phyloP scores from a whole-genome alignment of 2,888 invertebrate species.

The Herminia tarsipennalis region DNA sequence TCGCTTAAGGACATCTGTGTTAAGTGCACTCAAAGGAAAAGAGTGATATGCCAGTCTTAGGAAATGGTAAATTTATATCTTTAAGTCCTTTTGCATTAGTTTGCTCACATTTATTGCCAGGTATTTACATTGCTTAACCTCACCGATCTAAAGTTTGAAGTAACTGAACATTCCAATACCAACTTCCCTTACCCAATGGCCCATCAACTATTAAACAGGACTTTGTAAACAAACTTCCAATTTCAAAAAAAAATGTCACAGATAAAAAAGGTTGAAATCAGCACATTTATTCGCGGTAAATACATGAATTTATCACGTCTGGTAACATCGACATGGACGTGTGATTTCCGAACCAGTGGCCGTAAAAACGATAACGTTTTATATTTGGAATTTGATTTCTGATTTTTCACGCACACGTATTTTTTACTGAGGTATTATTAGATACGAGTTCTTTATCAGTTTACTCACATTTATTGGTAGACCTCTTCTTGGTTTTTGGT shows the following conservation, averaged over 20 bases:
- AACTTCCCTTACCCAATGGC: too few relatives aligned
- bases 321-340: constrained; percentile 21
- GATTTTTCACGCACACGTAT: constrained; percentile 16
- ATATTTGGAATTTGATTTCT: constrained; percentile 29
- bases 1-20: too few relatives aligned
- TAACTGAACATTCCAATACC: too few relatives aligned
- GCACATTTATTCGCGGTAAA: constrained; percentile 18
- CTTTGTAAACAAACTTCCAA: neutral
- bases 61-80: too few relatives aligned
- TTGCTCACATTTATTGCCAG: too few relatives aligned
- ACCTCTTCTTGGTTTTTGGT: too few relatives aligned
- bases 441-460: neutral
- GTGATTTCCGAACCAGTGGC: constrained; percentile 41
- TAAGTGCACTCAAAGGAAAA: too few relatives aligned
- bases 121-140: too few relatives aligned
- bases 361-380: constrained; percentile 42
- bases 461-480: neutral
- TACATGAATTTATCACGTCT: constrained; percentile 36
- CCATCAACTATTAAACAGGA: too few relatives aligned
- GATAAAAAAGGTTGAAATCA: constrained; percentile 17
- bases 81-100: too few relatives aligned
- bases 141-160: too few relatives aligned
- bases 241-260: constrained; percentile 1
- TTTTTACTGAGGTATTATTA: constrained; percentile 16
- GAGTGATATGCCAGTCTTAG: too few relatives aligned